Percentiles rank a stretch among this genome's conserved stretches.
Evolutionary conservation across 2,113 vertebrate genomes (phyloP).

Genomic region (Ochotona curzoniae): DNA sequence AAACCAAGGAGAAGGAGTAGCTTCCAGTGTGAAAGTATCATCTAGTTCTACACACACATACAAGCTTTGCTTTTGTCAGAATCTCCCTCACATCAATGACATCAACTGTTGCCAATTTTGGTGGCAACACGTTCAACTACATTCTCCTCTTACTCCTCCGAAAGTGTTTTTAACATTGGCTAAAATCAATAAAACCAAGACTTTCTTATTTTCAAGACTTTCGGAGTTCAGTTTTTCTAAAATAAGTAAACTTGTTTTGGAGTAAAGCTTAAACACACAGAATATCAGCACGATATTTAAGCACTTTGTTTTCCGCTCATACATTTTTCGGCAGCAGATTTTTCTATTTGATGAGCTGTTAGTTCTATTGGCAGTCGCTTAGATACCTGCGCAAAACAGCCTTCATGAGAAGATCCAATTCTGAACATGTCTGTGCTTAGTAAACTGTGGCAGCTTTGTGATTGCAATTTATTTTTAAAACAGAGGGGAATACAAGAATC

Average conservation of each 20-base stretch:
- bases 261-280: slow-evolving; percentile 51
- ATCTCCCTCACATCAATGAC: slow-evolving; percentile 53
- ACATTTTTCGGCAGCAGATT: slow-evolving; percentile 33
- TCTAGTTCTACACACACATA: neutral
- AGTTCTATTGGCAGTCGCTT: neutral
- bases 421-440: neutral
- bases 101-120: slow-evolving; percentile 23
- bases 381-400: neutral
- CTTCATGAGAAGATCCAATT: slow-evolving; percentile 15
- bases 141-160: slow-evolving; percentile 60
- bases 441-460: neutral
- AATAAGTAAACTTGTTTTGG: slow-evolving; percentile 36
- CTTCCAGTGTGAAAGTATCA: neutral
- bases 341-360: neutral
- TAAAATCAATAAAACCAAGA: slow-evolving; percentile 53
- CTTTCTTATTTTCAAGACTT: neutral
- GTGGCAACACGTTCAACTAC: slow-evolving; percentile 24
- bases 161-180: slow-evolving; percentile 64
- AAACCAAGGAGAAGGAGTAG: slow-evolving; percentile 23
- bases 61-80: slow-evolving; percentile 37
- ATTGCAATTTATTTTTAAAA: slow-evolving; percentile 62
- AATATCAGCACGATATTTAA: slow-evolving; percentile 33
- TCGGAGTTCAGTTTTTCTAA: slow-evolving; percentile 55
- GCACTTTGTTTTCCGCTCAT: neutral
- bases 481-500: slow-evolving; percentile 39